Evolutionary conservation across 2,113 vertebrate genomes (phyloP).

Genomic region (Dipodomys stephensi): DNA sequence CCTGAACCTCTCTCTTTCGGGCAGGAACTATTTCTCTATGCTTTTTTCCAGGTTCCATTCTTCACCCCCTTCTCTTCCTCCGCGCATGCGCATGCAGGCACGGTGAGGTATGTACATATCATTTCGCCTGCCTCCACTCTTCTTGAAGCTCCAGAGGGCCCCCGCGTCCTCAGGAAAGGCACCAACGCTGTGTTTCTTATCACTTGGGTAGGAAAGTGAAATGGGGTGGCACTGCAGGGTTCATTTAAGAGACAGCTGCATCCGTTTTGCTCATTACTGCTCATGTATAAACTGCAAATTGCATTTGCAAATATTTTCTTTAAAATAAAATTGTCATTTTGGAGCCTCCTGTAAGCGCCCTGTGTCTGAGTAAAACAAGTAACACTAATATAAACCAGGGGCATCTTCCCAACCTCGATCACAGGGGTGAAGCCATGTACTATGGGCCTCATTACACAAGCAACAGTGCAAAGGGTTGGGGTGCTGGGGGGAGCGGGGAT

Average conservation of each 20-base stretch:
- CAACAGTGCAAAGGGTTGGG: constrained; percentile 53
- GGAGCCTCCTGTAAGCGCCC: constrained; percentile 82
- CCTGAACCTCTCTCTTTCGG: background rate
- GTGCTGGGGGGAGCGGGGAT: accelerated
- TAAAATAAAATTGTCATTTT: constrained; percentile 84
- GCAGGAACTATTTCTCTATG: background rate
- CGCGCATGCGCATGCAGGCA: background rate
- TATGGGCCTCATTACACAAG: background rate
- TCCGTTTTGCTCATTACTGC: constrained; percentile 86
- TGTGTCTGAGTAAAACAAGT: constrained; percentile 76
- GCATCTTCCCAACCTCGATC: background rate
- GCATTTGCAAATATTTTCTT: constrained; percentile 86
- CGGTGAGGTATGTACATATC: background rate
- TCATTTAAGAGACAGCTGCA: constrained; percentile 87
- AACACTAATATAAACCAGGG: constrained; percentile 68
- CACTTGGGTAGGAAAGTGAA: constrained; percentile 67
- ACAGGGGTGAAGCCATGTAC: constrained; percentile 62
- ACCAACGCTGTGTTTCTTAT: constrained; percentile 41
- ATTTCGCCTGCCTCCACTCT: background rate
- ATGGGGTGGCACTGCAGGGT: constrained; percentile 68
- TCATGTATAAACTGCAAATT: constrained; percentile 85
- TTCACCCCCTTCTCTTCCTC: background rate
- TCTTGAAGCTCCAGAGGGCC: constrained; percentile 14
- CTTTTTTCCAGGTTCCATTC: background rate
- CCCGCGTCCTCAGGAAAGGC: background rate